Base-by-base conservation (phyloP, 2,113 vertebrate species). In the Clarias batrachus region DNA sequence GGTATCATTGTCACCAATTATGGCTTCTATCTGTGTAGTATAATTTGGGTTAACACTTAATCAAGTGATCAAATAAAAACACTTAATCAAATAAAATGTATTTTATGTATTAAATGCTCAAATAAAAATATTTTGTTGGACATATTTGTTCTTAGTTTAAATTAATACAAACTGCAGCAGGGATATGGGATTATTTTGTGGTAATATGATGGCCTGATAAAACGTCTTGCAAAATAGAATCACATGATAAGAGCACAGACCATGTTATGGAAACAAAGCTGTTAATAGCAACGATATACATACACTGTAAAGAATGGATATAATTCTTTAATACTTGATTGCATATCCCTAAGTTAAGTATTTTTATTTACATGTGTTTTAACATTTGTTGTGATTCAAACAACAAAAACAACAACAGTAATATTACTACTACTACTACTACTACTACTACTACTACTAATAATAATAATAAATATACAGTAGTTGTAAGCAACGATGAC, bases 1-100 rank as follows among this genome's bases (percentile, higher is more conserved):
- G n/a, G 23, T 62, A 56, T 56, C 70, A 73, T 54, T 48, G 23
- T 85, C 48, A 88, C 27, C 27, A 79, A 70, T 80, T 83, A 80
- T 74, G 62, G 59, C 52, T 59, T 21, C 73, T 73, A 74, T 66
- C 68, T 82, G 8, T 23, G 52, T 21, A 60, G 30, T 60, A 70
- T 60, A 79, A 1, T 21, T 62, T 85, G 16, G 37, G 8, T 14
- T 76, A n/a, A 54, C 4, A 23, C 14, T 37, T 59, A 4, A 74
- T 30, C 19, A 73, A 60, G 41, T 48, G 41, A 41, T 48, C 1
- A 73, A 21, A 84, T 37, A 27, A 37, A 37, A 41, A 6, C 12
- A 41, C 41, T 4, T 41, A 41, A 41, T 60, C 1, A 73, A 21
- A 84, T 37, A 27, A 37, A 37, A 6, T 5, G 5, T 13, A 13